Base-by-base conservation (phyloP, 2,797 vertebrate species). In the Sciaenops ocellatus region DNA sequence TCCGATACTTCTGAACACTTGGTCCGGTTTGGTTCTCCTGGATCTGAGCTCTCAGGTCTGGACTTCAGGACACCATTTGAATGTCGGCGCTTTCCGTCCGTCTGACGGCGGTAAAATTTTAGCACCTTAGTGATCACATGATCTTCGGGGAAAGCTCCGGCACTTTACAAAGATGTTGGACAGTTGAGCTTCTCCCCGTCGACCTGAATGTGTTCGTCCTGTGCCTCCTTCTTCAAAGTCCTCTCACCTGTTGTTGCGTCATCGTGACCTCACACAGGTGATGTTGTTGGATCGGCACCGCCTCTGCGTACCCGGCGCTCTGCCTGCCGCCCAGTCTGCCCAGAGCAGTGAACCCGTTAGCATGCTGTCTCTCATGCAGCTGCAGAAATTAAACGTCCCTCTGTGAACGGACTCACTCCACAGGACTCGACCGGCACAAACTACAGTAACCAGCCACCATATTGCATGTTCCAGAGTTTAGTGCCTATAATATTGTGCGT, bases 401-500 rank as follows among this genome's bases (percentile, higher is more conserved):
- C 77, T 80, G 81, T 70, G 68, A 87, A 72, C 48, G 26, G 76
- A 87, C 83, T 80, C 84, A 42, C 78, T 55, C 75, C 61, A 79
- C 85, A 65, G 67, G 85, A 88, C 85, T 78, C n/a, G 68, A 86
- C 85, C 65, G 79, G 86, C 87, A 82, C 81, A 79, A 74, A 77
- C 83, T 76, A 57, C 90, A 90, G 90, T 91, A 91, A 89, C 88
- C 89, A 90, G 89, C 88, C 90, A 72, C 90, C 90, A 87, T 92
- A 79, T 90, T 93, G 92, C 92, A 93, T 93, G 92, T 92, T 91
- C 87, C 90, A 89, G 88, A 93, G 91, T 91, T 89, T 93, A 92
- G 91, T 93, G 90, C 91, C 92, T 93, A 89, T 91, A 91, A 87
- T 92, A 87, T 89, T 84, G 90, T 91, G 90, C 90, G 90, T 92